phyloP scores from a whole-genome alignment of 2,888 invertebrate genomes.

The Dione vanillae region DNA sequence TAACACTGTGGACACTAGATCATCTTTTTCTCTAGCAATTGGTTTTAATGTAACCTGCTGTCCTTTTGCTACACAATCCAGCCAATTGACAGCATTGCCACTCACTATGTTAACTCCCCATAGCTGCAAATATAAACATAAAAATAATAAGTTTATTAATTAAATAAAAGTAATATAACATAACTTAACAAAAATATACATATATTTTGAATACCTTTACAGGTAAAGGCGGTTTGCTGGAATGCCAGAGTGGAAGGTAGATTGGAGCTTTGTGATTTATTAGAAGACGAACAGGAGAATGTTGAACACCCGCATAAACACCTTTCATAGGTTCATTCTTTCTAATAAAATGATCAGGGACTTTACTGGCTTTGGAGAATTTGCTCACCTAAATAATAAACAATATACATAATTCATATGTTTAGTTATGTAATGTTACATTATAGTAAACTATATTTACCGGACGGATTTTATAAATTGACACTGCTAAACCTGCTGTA shows the following conservation, averaged over 20 bases:
- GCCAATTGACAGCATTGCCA: constrained; percentile 84
- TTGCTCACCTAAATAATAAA: constrained; percentile 81
- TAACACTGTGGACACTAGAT: constrained; percentile 72
- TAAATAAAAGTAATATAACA: background rate
- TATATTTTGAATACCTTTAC: constrained; percentile 70
- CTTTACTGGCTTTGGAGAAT: constrained; percentile 83
- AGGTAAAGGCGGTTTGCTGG: constrained; percentile 77
- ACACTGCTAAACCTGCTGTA: constrained; percentile 80
- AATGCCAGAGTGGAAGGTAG: constrained; percentile 81
- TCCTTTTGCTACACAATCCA: constrained; percentile 82
- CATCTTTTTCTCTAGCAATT: constrained; percentile 71
- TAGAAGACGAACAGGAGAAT: constrained; percentile 77
- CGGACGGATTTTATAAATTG: constrained; percentile 85
- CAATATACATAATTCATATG: background rate
- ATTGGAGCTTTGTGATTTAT: constrained; percentile 84
- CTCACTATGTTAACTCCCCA: constrained; percentile 80
- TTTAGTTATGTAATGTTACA: constrained; percentile 68
- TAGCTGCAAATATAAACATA: constrained; percentile 59
- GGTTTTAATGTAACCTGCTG: constrained; percentile 79
- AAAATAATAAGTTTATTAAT: constrained; percentile 26
- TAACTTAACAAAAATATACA: constrained; percentile 8
- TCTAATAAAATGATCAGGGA: constrained; percentile 84
- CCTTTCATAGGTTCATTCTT: constrained; percentile 81
- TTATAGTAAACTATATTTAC: constrained; percentile 67
- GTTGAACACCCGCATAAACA: constrained; percentile 78